Evolutionary conservation across 2,113 vertebrate species (phyloP).

Genomic region (Elanoides forficatus): DNA sequence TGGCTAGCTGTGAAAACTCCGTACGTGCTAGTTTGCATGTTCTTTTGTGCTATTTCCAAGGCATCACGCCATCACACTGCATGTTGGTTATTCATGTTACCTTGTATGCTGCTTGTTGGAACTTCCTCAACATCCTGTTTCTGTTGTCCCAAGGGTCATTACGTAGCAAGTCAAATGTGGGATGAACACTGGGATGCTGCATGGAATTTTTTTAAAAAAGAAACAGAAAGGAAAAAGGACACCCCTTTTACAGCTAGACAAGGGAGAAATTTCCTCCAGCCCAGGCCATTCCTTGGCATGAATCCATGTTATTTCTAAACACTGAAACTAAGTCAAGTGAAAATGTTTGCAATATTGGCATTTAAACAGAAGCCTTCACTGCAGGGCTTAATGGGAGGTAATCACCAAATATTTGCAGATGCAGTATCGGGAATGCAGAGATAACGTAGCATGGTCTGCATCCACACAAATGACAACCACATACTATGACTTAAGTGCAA

Average conservation of each 20-base stretch:
- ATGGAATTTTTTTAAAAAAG: background rate
- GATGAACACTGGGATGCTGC: conserved; percentile 51
- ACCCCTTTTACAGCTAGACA: background rate
- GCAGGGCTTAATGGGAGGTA: background rate
- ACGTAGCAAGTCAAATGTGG: conserved; percentile 75
- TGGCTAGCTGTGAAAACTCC: background rate
- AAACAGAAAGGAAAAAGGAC: background rate
- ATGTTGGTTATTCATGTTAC: conserved; percentile 60
- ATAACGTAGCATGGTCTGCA: background rate
- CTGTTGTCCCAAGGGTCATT: conserved; percentile 76
- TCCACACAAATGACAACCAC: background rate
- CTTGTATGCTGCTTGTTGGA: conserved; percentile 88
- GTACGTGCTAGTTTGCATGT: accelerated
- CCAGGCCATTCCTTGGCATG: background rate
- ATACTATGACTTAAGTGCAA: background rate
- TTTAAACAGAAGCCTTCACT: background rate
- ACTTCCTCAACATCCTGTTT: conserved; percentile 71
- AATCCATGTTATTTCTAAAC: background rate
- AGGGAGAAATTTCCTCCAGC: background rate
- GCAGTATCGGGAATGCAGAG: background rate
- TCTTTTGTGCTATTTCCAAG: background rate
- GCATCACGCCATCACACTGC: background rate
- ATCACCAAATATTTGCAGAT: background rate
- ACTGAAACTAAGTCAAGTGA: background rate
- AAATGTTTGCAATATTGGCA: background rate